Base-by-base conservation (phyloP, 2,113 vertebrate species). In the Epinephelus lanceolatus region DNA sequence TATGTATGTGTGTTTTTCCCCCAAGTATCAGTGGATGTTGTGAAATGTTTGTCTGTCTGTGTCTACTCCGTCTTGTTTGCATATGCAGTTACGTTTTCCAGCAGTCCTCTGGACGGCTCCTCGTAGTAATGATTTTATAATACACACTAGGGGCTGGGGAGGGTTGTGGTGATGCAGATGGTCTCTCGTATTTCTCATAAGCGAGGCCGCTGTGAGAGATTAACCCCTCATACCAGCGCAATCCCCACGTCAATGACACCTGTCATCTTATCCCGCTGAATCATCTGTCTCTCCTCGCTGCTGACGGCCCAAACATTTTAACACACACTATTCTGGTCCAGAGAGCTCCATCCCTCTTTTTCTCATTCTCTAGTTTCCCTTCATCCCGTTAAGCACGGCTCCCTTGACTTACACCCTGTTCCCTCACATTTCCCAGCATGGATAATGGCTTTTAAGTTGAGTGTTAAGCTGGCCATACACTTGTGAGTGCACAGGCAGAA, bases 61-160 rank as follows among this genome's bases (percentile, higher is more conserved):
- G 14, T 79, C 55, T 68, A 47, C 51, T 71, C 27, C 27, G 52
- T 83, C 69, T 65, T 84, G 68, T 90, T 80, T 88, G 81, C 67
- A 40, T 81, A 76, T 62, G 65, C 59, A 60, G 74, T 72, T 77
- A 45, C 7, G 19, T 86, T 90, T 90, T 83, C 81, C 76, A 86
- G 80, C 69, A 74, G 82, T 73, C 40, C 65, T n/a, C 84, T 83
- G 71, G 75, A 89, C 14, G n/a, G 66, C 78, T 91, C 75, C 79
- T 79, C 15, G 2, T 65, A 37, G 47, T 94, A 92, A 94, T 91
- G 88, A 88, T 91, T 92, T 94, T 93, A 89, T 90, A 89, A 90
- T 86, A 40, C 86, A 77, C 80, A 67, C 79, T 76, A 60, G 77
- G 70, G 83, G 78, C 70, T 83, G 70, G 71, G 63, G 83, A 85